A percentile compares a stretch with the other conserved stretches of the same genome.
Conservation (phyloP, 2,888 invertebrate genomes). For the Diachrysia chrysitis region DNA sequence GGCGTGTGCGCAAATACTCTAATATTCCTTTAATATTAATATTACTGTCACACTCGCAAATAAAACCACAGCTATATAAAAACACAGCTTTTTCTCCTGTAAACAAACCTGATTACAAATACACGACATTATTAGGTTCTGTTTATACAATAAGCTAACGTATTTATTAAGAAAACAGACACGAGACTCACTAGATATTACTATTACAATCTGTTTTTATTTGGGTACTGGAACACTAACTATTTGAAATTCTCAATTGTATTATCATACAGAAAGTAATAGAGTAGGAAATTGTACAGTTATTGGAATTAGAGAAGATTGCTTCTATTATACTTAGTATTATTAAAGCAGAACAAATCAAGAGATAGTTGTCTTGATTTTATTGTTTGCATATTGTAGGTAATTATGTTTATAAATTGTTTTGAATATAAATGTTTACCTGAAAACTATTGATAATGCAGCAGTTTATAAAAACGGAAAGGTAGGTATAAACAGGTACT, state of each 20-base stretch:
- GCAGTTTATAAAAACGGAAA: too few relatives aligned
- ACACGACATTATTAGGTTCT: slow-evolving; percentile 22
- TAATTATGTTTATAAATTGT: too few relatives aligned
- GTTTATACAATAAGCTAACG: slow-evolving; percentile 25
- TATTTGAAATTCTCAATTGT: slow-evolving; percentile 1
- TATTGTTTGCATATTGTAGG: background rate
- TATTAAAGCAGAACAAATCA: background rate
- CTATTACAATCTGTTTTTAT: slow-evolving; percentile 2
- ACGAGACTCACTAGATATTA: slow-evolving; percentile 11
- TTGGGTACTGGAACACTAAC: background rate
- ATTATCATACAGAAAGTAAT: slow-evolving; percentile 3
- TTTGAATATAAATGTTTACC: too few relatives aligned
- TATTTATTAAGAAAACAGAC: slow-evolving; percentile 21
- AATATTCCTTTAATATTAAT: slow-evolving; percentile 85
- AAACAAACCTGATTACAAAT: slow-evolving; percentile 63
- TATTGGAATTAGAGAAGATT: background rate
- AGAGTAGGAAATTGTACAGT: slow-evolving; percentile 3
- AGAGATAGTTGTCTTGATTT: background rate
- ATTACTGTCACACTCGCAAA: slow-evolving; percentile 74
- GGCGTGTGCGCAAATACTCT: slow-evolving; percentile 79
- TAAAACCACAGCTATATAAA: slow-evolving; percentile 70
- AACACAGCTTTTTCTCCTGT: slow-evolving; percentile 69
- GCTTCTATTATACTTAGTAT: background rate
- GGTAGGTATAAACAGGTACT: too few relatives aligned
- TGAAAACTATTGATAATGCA: too few relatives aligned